These are phyloP conservation scores for Sebastolobus altivelis DNA, from an alignment of 2,797 vertebrate genomes.

Conservation along the genomic window DNA sequence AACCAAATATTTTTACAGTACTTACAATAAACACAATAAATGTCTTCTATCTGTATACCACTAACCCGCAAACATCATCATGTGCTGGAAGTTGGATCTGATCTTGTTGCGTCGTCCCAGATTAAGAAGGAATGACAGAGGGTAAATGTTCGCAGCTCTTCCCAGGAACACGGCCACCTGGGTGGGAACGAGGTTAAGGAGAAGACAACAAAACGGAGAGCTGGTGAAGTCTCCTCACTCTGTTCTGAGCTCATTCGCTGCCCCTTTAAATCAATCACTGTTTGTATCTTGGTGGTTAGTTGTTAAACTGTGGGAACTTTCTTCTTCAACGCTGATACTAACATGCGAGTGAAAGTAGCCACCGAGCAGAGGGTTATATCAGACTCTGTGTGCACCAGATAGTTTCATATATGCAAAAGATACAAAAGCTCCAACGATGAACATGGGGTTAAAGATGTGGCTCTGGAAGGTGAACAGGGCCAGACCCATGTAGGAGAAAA, in stretches of 20 bases:
- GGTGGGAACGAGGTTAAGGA: constrained; percentile 73
- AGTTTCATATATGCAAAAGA: constrained; percentile 83
- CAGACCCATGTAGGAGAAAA: constrained; percentile 99
- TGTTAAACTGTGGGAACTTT: background rate
- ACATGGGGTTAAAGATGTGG: constrained; percentile 94
- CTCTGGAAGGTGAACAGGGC: constrained; percentile 97
- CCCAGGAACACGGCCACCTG: constrained; percentile 96
- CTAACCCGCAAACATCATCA: constrained; percentile 99
- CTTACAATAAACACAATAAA: background rate
- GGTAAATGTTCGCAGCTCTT: constrained; percentile 98
- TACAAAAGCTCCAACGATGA: constrained; percentile 96
- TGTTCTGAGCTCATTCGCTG: background rate
- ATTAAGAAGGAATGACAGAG: constrained; percentile 95
- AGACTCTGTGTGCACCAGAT: background rate
- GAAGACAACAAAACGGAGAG: constrained; percentile 12
- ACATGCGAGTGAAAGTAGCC: background rate
- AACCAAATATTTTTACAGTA: background rate
- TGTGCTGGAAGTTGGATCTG: constrained; percentile 95
- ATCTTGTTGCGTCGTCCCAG: constrained; percentile 96
- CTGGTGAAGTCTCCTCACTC: background rate
- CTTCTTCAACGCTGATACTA: background rate
- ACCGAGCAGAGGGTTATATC: background rate
- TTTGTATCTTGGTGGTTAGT: background rate
- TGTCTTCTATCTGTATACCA: background rate
- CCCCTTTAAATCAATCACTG: background rate